Evolutionary conservation across 2,113 vertebrate genomes (phyloP).

Genomic region (Hydropotes inermis): DNA sequence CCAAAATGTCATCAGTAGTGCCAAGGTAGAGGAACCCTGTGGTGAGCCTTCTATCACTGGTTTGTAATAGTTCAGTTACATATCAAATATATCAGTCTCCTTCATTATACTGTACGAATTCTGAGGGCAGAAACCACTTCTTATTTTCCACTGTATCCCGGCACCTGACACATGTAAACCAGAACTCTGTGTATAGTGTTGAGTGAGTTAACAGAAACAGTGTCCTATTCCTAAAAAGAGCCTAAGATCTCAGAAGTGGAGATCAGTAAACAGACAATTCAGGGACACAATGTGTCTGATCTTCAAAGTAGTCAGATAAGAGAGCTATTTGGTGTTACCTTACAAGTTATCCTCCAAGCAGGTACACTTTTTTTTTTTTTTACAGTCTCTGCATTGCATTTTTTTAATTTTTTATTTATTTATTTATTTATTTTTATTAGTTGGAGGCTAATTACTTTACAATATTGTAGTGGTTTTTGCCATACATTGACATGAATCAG

Average conservation of each 20-base stretch:
- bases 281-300: neutral
- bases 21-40: neutral
- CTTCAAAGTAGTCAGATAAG: neutral
- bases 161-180: neutral
- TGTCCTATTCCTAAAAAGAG: neutral
- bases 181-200: neutral
- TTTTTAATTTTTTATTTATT: no score
- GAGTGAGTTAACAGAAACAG: neutral
- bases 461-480: no score
- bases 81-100: neutral
- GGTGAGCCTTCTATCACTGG: neutral
- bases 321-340: neutral
- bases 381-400: no score
- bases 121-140: neutral
- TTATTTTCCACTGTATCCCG: neutral
- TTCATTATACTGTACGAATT: neutral
- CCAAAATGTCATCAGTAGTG: neutral
- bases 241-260: neutral
- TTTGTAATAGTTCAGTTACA: neutral
- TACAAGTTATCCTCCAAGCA: neutral
- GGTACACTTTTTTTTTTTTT: neutral
- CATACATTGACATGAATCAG: no score
- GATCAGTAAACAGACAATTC: neutral
- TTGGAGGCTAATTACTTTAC: no score
- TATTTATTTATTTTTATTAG: no score